phyloP scores from a whole-genome alignment of 2,113 vertebrate species.

The Oriolus oriolus region DNA sequence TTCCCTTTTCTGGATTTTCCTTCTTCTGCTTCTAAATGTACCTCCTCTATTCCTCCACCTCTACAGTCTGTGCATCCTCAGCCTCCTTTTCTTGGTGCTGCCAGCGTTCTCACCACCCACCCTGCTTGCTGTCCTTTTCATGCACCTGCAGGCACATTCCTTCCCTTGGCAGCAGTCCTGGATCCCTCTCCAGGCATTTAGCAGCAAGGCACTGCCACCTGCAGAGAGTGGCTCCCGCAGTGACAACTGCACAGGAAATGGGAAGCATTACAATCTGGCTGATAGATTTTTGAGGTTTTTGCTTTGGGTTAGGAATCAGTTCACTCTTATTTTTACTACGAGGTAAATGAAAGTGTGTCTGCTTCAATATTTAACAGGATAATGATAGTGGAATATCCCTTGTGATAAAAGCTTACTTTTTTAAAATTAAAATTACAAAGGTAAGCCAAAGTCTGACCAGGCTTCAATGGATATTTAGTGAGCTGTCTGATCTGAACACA shows the following conservation, averaged over 20 bases:
- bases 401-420: not conserved
- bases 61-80: not conserved
- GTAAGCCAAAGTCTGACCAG: not conserved
- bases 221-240: not conserved
- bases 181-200: not conserved
- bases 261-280: not conserved
- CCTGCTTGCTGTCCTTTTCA: not conserved
- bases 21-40: not conserved
- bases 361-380: not conserved
- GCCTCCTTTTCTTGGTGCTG: not conserved
- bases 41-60: not conserved
- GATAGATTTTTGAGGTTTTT: not conserved
- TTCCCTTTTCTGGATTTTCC: not conserved
- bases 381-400: not conserved
- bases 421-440: not conserved
- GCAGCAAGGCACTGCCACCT: conserved; percentile 33
- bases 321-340: not conserved
- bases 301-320: not conserved
- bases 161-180: not conserved
- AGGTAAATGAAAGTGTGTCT: not conserved
- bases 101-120: not conserved
- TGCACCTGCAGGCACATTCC: not conserved
- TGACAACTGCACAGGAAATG: not conserved
- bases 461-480: not conserved
- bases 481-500: not conserved